Percentiles rank a stretch among this genome's conserved stretches.
Conservation (phyloP, 2,113 vertebrate genomes). For the Agelaius tricolor region DNA sequence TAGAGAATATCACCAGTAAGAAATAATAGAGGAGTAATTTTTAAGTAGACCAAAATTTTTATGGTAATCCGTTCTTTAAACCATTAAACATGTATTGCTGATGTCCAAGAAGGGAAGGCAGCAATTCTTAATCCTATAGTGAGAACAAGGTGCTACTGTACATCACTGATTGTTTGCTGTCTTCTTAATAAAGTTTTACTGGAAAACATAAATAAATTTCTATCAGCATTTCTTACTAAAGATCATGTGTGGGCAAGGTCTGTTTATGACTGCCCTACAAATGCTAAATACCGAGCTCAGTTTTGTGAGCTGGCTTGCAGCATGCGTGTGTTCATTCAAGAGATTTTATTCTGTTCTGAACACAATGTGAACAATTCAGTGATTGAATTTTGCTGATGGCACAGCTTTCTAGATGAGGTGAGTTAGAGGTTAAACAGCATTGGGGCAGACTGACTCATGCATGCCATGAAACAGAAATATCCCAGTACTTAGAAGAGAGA, state of each 20-base stretch:
- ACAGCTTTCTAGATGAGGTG: background rate
- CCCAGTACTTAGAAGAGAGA: background rate
- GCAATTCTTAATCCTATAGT: background rate
- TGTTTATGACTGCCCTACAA: background rate
- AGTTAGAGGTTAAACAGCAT: background rate
- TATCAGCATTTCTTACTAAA: background rate
- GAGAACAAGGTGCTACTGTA: background rate
- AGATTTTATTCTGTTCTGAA: background rate
- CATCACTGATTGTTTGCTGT: background rate
- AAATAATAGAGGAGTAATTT: background rate
- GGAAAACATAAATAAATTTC: background rate
- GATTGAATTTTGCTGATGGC: background rate
- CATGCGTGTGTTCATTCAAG: background rate
- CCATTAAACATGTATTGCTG: background rate
- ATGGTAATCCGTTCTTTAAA: background rate
- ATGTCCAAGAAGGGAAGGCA: background rate
- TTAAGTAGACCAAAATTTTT: background rate
- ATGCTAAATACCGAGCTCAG: background rate
- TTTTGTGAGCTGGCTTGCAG: background rate
- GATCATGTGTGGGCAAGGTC: background rate
- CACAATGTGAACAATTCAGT: background rate
- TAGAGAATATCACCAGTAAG: background rate
- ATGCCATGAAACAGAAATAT: background rate
- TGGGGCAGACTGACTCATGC: background rate
- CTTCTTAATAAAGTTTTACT: background rate